Conservation (phyloP, 2,888 invertebrate genomes). For the Caenorhabditis panamensis region DNA sequence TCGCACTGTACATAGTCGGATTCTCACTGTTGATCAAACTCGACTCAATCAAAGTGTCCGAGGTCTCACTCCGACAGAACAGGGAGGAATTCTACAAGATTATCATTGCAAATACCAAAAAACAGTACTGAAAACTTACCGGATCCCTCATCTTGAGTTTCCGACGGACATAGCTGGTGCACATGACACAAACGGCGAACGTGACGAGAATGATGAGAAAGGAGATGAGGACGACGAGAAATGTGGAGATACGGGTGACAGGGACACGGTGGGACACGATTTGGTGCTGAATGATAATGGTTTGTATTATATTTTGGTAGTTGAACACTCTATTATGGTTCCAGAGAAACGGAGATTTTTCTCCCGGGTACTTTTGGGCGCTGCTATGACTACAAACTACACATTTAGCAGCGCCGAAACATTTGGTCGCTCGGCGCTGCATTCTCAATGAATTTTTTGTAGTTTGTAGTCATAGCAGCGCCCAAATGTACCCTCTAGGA, state of each 20-base stretch:
- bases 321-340: too few species aligned
- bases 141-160: constrained; percentile 39
- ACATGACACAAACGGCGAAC: constrained; percentile 51
- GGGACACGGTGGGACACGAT: constrained; percentile 38
- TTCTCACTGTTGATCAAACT: constrained; percentile 53
- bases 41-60: constrained; percentile 59
- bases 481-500: too few species aligned
- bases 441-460: too few species aligned
- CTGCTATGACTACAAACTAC: background rate
- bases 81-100: constrained; percentile 24
- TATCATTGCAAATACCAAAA: too few species aligned
- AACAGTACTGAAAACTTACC: constrained; percentile 13
- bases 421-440: too few species aligned
- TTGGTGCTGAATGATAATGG: constrained; percentile 50
- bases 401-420: background rate
- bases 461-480: too few species aligned
- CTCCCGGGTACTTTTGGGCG: background rate
- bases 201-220: constrained; percentile 37
- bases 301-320: background rate
- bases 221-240: constrained; percentile 45
- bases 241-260: constrained; percentile 45
- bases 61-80: constrained; percentile 52
- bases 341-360: too few species aligned
- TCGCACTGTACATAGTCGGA: constrained; percentile 52
- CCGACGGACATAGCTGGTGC: constrained; percentile 42